Base-by-base conservation (phyloP, 2,888 invertebrate species). In the Eupeodes luniger region DNA sequence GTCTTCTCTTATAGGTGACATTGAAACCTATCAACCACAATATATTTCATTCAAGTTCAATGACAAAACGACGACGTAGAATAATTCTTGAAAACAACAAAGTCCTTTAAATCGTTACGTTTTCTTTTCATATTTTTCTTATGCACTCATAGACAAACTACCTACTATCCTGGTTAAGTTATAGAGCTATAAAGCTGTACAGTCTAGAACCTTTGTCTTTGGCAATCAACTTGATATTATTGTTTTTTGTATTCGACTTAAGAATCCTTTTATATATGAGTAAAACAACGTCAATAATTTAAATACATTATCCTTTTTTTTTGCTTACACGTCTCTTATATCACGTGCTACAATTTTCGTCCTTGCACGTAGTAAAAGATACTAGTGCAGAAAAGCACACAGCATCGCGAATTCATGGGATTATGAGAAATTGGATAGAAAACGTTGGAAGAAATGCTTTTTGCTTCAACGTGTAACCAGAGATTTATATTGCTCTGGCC, bases 391-490 rank as follows among this genome's bases (percentile, higher is more conserved):
- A 40, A 40, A 9, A 40, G 49, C 6, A 72, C 55, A 27, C 57
- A 61, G 61, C 36, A 7, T 34, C 49, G 34, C 47, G 6, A 44
- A 40, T 61, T 61, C 14, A 36, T 27, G 40, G 11, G 12, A 27
- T 27, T 14, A 40, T 40, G 44, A 2, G n/a, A 72, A 64, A 16
- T 44, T 14, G 55, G 27, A 66, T 19, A n/a, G 49, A 70, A 79
- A 79, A 79, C 79, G 79, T 79, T 79, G 44, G 44, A 53, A 12
- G 16, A 64, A 70, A 77, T 49, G 36, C 49, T 81, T 55, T 55
- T 36, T n/a, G 47, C n/a, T 57, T 57, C 19, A 61, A 59, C 62
- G 14, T 64, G 36, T 64, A 36, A 11, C 49, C 34, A 51, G 5
- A 53, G n/a, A 27, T 27, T 27, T 40, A 7, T 11, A 40, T 55